A percentile compares a stretch with the other conserved stretches of the same genome.
Evolutionary conservation across 1,140 invertebrate genomes (phyloP).

Genomic region (Caenorhabditis inopinata): DNA sequence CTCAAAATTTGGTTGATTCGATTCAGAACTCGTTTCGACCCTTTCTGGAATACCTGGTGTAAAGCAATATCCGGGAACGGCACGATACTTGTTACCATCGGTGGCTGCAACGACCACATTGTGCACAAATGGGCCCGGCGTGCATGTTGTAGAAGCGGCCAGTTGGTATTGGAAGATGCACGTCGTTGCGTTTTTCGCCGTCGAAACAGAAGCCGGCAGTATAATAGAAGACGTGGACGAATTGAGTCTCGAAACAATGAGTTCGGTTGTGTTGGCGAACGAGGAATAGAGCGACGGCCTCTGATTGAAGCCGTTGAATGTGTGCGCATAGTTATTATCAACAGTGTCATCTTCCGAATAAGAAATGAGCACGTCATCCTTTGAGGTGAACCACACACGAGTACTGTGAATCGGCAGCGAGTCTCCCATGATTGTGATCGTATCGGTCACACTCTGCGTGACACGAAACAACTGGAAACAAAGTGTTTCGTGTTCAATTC

Average conservation of each 20-base stretch:
- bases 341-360: conserved; percentile 16
- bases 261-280: background rate
- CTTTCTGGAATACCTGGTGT: background rate
- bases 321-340: conserved; percentile 1
- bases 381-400: background rate
- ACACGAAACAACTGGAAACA: background rate
- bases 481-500: background rate
- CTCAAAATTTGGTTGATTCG: background rate
- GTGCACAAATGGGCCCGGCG: background rate
- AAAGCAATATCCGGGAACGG: background rate
- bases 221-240: background rate
- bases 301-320: background rate
- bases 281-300: background rate
- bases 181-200: background rate
- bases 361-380: background rate
- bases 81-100: background rate
- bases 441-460: background rate
- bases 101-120: background rate
- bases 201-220: background rate
- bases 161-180: background rate
- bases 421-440: background rate
- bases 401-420: background rate
- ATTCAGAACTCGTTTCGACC: no score
- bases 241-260: background rate
- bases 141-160: background rate